Evolutionary conservation across 2,113 vertebrate genomes (phyloP).

Genomic region (Dipodomys merriami): DNA sequence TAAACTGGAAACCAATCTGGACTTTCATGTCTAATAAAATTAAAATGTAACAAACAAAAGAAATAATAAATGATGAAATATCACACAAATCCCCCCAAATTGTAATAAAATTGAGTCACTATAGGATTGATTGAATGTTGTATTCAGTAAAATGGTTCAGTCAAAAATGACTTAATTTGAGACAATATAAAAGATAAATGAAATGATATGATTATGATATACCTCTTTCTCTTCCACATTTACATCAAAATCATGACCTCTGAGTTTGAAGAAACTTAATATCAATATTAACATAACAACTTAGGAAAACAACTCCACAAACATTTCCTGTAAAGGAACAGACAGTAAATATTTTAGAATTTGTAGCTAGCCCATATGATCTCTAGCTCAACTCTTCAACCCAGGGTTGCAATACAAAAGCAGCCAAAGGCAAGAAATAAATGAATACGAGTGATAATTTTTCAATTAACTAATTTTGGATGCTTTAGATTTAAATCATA

Average conservation of each 20-base stretch:
- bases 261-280: neutral
- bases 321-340: neutral
- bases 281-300: neutral
- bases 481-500: neutral
- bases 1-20: too few species aligned
- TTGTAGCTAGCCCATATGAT: neutral
- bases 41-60: too few species aligned
- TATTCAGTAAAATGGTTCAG: neutral
- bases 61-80: neutral
- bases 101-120: neutral
- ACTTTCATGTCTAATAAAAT: too few species aligned
- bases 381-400: neutral
- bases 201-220: neutral
- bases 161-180: neutral
- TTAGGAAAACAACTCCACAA: neutral
- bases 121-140: neutral
- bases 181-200: neutral
- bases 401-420: neutral
- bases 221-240: neutral
- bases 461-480: neutral
- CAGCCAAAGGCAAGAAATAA: neutral
- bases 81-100: neutral
- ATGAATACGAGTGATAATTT: neutral
- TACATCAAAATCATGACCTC: neutral
- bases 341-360: constrained; percentile 5